Evolutionary conservation across 1,140 invertebrate genomes (phyloP).

Genomic region (Tetraneura akinire): DNA sequence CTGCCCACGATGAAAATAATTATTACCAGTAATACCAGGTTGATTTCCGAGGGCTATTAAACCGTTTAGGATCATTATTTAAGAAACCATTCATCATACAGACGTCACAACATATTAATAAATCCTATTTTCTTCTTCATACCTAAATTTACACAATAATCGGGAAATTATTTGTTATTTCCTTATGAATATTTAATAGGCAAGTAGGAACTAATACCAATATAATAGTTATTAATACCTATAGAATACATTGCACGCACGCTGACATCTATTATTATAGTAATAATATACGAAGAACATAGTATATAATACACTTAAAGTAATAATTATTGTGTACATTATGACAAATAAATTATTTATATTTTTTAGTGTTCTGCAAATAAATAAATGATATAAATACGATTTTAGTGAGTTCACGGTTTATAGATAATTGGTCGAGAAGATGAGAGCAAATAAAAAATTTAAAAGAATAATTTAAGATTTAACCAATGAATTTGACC

Average conservation of each 20-base stretch:
- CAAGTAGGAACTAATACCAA: background rate
- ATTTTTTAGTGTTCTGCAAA: background rate
- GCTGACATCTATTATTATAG: background rate
- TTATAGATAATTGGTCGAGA: background rate
- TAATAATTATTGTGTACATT: too few relatives aligned
- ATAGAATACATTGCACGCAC: background rate
- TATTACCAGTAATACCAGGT: slow-evolving; percentile 18
- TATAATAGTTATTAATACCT: background rate
- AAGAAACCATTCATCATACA: slow-evolving; percentile 27
- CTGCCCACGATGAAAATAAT: slow-evolving; percentile 25
- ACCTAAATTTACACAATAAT: background rate
- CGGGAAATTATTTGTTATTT: background rate
- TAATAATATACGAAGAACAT: background rate
- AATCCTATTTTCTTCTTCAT: background rate
- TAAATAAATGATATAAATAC: background rate
- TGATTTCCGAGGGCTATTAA: slow-evolving; percentile 36
- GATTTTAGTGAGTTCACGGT: too few relatives aligned
- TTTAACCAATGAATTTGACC: slow-evolving; percentile 27
- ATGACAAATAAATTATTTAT: background rate
- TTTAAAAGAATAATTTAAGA: background rate
- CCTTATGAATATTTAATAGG: too few relatives aligned
- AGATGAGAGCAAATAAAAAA: background rate
- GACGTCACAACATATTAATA: slow-evolving; percentile 6
- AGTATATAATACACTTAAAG: background rate
- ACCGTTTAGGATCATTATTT: slow-evolving; percentile 45